phyloP scores from a whole-genome alignment of 1,140 invertebrate genomes.

The Drosophila lacertosa region DNA sequence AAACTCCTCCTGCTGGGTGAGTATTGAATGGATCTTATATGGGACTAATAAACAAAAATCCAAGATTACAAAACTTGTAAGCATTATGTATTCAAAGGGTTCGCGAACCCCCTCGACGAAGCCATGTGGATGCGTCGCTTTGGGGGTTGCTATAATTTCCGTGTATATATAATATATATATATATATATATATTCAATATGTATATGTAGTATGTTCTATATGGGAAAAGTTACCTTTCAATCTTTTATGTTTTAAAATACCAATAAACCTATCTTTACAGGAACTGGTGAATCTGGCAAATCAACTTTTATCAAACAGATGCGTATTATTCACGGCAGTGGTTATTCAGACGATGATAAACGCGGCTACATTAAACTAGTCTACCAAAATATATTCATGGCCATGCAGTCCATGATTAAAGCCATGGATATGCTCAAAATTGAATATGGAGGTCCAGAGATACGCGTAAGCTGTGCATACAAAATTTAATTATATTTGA shows the following conservation, averaged over 20 bases:
- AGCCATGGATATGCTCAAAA: slow-evolving; percentile 99
- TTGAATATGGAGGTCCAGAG: slow-evolving; percentile 94
- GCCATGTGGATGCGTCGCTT: slow-evolving; percentile 9
- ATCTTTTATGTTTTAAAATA: too few species aligned
- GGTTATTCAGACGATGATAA: slow-evolving; percentile 99
- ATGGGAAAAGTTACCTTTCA: too few species aligned
- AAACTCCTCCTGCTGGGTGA: slow-evolving; percentile 99
- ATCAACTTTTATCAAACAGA: slow-evolving; percentile 99
- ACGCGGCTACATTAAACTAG: slow-evolving; percentile 98
- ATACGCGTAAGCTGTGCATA: slow-evolving; percentile 90
- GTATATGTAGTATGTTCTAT: neutral
- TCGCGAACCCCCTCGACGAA: neutral
- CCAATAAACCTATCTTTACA: slow-evolving; percentile 84
- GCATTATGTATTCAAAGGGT: neutral
- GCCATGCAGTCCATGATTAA: slow-evolving; percentile 99
- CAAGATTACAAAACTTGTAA: neutral
- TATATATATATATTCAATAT: neutral
- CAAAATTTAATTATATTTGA: neutral
- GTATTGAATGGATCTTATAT: slow-evolving; percentile 61
- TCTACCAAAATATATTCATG: slow-evolving; percentile 99
- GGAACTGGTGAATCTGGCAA: slow-evolving; percentile 99
- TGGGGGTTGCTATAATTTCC: neutral
- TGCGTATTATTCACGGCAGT: slow-evolving; percentile 99
- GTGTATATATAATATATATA: neutral
- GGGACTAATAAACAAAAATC: neutral